Percentiles rank a stretch among this genome's conserved stretches.
These are phyloP conservation scores for Solenopsis invicta DNA, from an alignment of 1,140 invertebrate species.

Conservation along the genomic window DNA sequence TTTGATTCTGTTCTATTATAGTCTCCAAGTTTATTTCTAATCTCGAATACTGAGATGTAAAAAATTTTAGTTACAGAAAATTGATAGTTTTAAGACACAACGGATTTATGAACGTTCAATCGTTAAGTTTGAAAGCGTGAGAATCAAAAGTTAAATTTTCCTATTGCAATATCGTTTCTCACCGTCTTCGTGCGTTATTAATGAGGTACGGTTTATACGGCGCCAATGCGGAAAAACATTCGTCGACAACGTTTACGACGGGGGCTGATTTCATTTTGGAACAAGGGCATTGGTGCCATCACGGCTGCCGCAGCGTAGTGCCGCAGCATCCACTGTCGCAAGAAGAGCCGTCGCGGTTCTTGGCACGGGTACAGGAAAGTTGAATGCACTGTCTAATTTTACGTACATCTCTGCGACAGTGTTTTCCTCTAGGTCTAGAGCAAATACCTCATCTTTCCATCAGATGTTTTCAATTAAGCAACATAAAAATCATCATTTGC, in stretches of 20 bases:
- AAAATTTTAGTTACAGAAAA: not conserved
- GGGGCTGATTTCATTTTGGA: conserved; percentile 71
- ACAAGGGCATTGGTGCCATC: conserved; percentile 76
- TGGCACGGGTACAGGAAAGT: conserved; percentile 77
- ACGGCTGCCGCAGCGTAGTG: conserved; percentile 66
- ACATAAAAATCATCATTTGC: not conserved
- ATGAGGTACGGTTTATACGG: conserved; percentile 50
- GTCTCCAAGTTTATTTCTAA: not conserved
- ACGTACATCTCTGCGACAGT: conserved; percentile 63
- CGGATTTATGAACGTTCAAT: no score
- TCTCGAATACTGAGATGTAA: not conserved
- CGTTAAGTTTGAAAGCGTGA: not conserved
- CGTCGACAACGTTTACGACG: conserved; percentile 61
- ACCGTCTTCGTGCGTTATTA: conserved; percentile 17
- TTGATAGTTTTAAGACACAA: not conserved
- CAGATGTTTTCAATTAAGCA: not conserved
- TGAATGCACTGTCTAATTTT: conserved; percentile 81
- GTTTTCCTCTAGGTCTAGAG: conserved; percentile 80
- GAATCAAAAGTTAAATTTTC: not conserved
- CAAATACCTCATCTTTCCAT: conserved; percentile 67
- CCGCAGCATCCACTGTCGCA: conserved; percentile 63
- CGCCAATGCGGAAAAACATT: conserved; percentile 66
- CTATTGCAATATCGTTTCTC: not conserved
- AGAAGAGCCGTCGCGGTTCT: conserved; percentile 67
- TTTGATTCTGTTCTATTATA: not conserved